Evolutionary conservation across 1,140 invertebrate species (phyloP), one percentile per base, ranked within the genome.

Genomic region (Aphelinus certus): DNA sequence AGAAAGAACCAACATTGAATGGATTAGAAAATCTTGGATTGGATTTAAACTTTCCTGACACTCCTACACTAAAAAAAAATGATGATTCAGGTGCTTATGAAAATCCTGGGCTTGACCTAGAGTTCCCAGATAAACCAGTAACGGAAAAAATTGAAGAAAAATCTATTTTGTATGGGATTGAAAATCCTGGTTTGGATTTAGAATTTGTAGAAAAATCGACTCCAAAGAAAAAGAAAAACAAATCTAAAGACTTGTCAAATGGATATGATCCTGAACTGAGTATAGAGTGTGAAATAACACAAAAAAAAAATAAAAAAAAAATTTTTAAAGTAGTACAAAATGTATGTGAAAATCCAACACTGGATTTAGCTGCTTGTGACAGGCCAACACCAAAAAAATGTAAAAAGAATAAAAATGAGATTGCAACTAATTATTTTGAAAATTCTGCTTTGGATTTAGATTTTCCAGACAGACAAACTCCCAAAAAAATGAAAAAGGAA

Each of bases 21-120:
- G 82, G 78, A 70, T 79, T 82, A 73, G 70, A 69, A 46, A 85
- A 86, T 79, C 46, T 53, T 65, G 83, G 75, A 9, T 67, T 85
- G 26, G 77, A 84, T 78, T 77, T 85, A 65, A 74, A 83, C 45
- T 46, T 56, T 26, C 7, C 43, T 9, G 53, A 46, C 7, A 6
- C 0, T 5, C 6, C 48, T 48, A 66, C 47, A 7, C 63, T 57
- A 61, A 73, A 56, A 53, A 49, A n/a, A 42, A 6, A 61, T 7
- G 2, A 1, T 63, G 78, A 64, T 65, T 53, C 51, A 53, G 51
- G 51, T 74, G 66, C 43, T 43, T 42, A 66, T 51, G 60, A 74
- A 62, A 77, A 51, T 63, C 48, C 63, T 51, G 56, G 9, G 53
- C 75, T 75, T 43, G 55, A 76, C 63, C 56, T 75, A 72, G 53